phyloP scores from a whole-genome alignment of 2,888 invertebrate genomes.

The Bembecia ichneumoniformis region DNA sequence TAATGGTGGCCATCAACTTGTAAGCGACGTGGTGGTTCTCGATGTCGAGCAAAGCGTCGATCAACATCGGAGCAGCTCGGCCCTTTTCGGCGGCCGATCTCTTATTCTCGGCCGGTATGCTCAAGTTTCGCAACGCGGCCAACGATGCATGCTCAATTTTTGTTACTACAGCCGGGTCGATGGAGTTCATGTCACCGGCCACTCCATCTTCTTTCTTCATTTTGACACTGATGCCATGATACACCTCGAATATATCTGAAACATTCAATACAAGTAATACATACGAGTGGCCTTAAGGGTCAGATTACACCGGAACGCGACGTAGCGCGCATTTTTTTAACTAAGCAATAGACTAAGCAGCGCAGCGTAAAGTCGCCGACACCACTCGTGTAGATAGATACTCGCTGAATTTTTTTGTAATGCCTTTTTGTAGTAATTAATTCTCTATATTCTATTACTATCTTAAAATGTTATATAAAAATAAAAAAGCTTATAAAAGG shows the following conservation, averaged over 20 bases:
- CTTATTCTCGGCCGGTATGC: slow-evolving; percentile 83
- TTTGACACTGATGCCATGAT: slow-evolving; percentile 18
- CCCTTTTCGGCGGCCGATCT: slow-evolving; percentile 79
- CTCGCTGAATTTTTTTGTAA: too few relatives aligned
- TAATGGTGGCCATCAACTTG: slow-evolving; percentile 85
- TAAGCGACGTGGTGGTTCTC: slow-evolving; percentile 86
- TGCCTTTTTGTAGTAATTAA: too few relatives aligned
- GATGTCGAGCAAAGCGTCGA: slow-evolving; percentile 78
- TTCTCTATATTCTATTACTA: too few relatives aligned
- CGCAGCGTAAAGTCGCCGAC: too few relatives aligned
- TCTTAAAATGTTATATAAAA: too few relatives aligned
- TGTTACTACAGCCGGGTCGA: slow-evolving; percentile 6
- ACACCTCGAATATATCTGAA: slow-evolving; percentile 49
- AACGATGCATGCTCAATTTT: slow-evolving; percentile 80
- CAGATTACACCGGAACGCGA: too few relatives aligned
- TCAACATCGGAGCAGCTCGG: slow-evolving; percentile 56
- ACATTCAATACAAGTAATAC: neutral
- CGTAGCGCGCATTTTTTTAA: too few relatives aligned
- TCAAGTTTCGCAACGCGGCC: slow-evolving; percentile 84
- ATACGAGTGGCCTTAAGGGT: too few relatives aligned
- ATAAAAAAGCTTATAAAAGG: too few relatives aligned
- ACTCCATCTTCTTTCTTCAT: neutral
- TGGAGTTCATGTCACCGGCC: neutral
- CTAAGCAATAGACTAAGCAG: too few relatives aligned
- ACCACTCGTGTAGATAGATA: too few relatives aligned